Evolutionary conservation across 2,113 vertebrate species (phyloP).

Genomic region (Podiceps cristatus): DNA sequence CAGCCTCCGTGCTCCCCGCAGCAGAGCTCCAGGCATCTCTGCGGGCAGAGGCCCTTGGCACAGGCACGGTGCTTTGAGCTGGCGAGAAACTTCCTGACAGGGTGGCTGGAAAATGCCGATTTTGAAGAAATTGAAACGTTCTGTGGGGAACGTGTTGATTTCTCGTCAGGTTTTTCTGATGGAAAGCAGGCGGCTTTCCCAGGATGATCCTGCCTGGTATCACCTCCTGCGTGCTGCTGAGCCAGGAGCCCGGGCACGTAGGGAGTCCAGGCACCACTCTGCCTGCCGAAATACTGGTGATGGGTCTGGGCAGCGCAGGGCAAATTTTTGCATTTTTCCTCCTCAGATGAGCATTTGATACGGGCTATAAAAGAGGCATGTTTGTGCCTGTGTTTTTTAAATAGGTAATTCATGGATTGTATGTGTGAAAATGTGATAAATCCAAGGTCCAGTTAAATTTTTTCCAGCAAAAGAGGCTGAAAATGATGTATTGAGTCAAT

Average conservation of each 20-base stretch:
- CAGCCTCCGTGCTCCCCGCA: neutral
- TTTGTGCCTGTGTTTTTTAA: neutral
- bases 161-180: neutral
- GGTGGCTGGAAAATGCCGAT: neutral
- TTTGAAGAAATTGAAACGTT: neutral
- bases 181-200: neutral
- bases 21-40: neutral
- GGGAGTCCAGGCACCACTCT: neutral
- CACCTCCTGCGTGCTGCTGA: rapidly evolving
- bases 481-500: neutral
- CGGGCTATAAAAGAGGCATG: neutral
- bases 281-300: rapidly evolving
- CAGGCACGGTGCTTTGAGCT: neutral
- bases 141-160: neutral
- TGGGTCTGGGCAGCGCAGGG: neutral
- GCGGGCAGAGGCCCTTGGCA: neutral
- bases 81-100: neutral
- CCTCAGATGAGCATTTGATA: neutral
- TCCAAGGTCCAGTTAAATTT: neutral
- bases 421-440: neutral
- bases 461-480: neutral
- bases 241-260: neutral
- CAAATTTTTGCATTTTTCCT: neutral
- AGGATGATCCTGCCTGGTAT: neutral
- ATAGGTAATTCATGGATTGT: neutral